Conservation (phyloP, 2,888 invertebrate genomes). For the Copidosoma aretas region DNA sequence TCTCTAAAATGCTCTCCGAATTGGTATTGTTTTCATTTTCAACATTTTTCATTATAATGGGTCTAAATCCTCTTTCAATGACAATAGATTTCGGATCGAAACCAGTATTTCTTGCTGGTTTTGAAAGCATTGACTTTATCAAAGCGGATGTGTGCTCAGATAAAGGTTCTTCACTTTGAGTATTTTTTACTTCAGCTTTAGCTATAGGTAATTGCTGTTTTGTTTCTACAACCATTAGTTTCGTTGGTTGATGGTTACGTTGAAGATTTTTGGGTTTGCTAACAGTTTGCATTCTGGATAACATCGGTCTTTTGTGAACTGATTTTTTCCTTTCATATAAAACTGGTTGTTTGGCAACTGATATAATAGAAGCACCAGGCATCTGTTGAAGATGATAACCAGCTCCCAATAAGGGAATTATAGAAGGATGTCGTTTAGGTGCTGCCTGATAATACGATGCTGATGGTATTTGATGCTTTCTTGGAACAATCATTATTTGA, state of each 20-base stretch:
- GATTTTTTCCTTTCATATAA: constrained; percentile 55
- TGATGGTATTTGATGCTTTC: constrained; percentile 4
- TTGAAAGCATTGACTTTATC: constrained; percentile 37
- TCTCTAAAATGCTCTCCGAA: constrained; percentile 45
- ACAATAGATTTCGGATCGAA: constrained; percentile 83
- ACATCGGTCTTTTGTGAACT: constrained; percentile 45
- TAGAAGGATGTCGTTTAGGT: constrained; percentile 41
- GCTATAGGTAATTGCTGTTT: constrained; percentile 43
- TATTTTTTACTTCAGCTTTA: constrained; percentile 37
- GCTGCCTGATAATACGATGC: constrained; percentile 9
- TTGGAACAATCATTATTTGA: constrained; percentile 24
- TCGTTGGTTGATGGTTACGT: constrained; percentile 42
- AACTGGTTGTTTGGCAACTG: constrained; percentile 41
- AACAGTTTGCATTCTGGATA: constrained; percentile 41
- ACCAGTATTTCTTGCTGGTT: constrained; percentile 73
- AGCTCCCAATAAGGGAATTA: constrained; percentile 2
- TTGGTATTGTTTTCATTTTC: constrained; percentile 43
- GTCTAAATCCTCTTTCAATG: constrained; percentile 84
- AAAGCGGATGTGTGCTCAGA: background rate
- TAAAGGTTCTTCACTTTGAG: constrained; percentile 13
- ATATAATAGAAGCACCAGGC: background rate
- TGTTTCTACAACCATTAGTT: constrained; percentile 47
- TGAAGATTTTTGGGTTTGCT: constrained; percentile 9
- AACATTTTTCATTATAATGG: constrained; percentile 69
- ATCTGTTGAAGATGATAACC: background rate